A percentile compares a stretch with the other conserved stretches of the same genome.
These are phyloP conservation scores for Dioctria linearis DNA, from an alignment of 2,888 invertebrate species.

Conservation along the genomic window DNA sequence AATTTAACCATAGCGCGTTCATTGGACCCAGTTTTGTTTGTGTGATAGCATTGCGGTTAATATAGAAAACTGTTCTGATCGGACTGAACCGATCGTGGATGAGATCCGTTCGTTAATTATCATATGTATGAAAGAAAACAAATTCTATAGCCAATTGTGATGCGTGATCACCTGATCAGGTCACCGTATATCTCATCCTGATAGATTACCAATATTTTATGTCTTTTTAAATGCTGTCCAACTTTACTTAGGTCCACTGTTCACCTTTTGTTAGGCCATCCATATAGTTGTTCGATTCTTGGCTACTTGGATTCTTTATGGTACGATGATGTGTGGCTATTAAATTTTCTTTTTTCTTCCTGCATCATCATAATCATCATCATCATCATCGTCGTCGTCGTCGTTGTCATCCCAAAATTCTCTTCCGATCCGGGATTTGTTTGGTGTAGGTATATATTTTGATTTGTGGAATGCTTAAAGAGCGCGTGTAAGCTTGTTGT, in stretches of 20 bases:
- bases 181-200: not conserved
- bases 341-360: too few species aligned
- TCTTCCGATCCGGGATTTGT: not conserved
- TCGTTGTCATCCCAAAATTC: not conserved
- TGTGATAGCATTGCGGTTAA: not conserved
- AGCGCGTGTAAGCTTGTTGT: constrained; percentile 39
- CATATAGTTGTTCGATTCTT: not conserved
- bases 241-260: not conserved
- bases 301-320: not conserved
- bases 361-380: too few species aligned
- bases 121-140: constrained; percentile 20
- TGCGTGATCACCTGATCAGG: not conserved
- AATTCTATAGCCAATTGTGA: not conserved
- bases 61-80: not conserved
- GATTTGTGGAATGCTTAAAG: too few species aligned
- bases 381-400: too few species aligned
- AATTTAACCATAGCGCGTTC: not conserved
- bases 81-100: not conserved
- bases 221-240: not conserved
- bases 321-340: not conserved
- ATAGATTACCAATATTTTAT: constrained; percentile 14
- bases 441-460: not conserved
- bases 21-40: not conserved
- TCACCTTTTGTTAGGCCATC: not conserved
- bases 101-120: constrained; percentile 4